Base-by-base conservation (phyloP, 2,113 vertebrate genomes). In the Anarhynchus alexandrinus region DNA sequence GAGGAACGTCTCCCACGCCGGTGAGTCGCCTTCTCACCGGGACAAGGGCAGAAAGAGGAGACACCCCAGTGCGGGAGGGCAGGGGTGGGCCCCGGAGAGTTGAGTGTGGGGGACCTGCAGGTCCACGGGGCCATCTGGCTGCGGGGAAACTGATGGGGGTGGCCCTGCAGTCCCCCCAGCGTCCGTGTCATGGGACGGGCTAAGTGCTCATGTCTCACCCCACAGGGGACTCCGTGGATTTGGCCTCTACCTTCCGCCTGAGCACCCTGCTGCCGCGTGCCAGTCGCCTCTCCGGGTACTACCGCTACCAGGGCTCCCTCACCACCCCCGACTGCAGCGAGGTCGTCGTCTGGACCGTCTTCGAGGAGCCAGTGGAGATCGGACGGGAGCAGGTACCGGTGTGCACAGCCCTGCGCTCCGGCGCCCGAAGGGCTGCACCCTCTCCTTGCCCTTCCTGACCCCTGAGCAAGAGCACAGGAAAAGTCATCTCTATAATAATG, bases 311-410 rank as follows among this genome's bases (percentile, higher is more conserved):
- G 5, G 98, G 99, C 73, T 99, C 99, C 67, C 98, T 99, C 84
- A 99, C 99, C 95, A 99, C 98, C 1, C 99, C 99, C 0, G 98
- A 98, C 19, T 99, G 99, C 66, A 96, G 98, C 3, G 98, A 98
- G 43, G 97, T 67, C 0, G 99, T 99, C 0, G 4, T 98, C 47
- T 99, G 99, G 99, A 99, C 98, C 0, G 36, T 99, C 10, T 99
- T 99, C 0, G 97, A 99, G 96, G 98, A 99, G 16, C 97, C 97
- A 0, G 89, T 99, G 84, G 94, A 97, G 74, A 98, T 99, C 1
- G 98, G 99, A 23, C 97, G 21, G 85, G 59, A 95, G 3, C 99
- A 99, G 98, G 99, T 99, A 96, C 55, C 0, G 4, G 30, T 0
- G 0, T 3, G 42, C 23, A 18, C 47, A 62, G 64, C 64, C 42